phyloP scores from a whole-genome alignment of 2,113 vertebrate genomes.

The Bubo bubo region DNA sequence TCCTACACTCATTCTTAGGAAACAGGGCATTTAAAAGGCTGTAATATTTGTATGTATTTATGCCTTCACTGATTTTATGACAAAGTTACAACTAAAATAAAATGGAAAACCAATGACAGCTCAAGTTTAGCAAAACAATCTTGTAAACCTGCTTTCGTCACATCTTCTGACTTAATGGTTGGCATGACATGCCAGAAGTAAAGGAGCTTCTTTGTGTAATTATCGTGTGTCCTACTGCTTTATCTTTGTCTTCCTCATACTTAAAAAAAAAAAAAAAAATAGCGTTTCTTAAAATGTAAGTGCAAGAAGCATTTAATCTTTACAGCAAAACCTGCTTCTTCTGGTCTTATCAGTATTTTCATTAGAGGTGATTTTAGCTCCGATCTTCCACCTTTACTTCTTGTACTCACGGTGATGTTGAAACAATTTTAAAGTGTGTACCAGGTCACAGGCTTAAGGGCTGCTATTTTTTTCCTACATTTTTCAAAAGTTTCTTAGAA shows the following conservation, averaged over 20 bases:
- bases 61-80: background rate
- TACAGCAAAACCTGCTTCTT: conserved; percentile 21
- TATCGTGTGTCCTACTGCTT: background rate
- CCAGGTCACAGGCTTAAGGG: background rate
- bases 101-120: background rate
- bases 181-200: background rate
- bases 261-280: background rate
- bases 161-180: background rate
- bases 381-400: background rate
- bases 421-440: background rate
- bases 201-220: background rate
- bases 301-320: background rate
- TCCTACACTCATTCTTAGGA: background rate
- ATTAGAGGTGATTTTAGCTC: background rate
- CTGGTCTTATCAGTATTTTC: background rate
- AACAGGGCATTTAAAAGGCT: background rate
- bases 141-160: background rate
- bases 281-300: background rate
- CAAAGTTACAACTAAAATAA: background rate
- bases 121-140: background rate
- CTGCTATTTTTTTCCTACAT: background rate
- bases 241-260: background rate
- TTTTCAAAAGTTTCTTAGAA: background rate
- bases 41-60: background rate
- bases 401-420: background rate